Base-by-base conservation (phyloP, 1,140 invertebrate genomes). In the Bicyclus anynana region DNA sequence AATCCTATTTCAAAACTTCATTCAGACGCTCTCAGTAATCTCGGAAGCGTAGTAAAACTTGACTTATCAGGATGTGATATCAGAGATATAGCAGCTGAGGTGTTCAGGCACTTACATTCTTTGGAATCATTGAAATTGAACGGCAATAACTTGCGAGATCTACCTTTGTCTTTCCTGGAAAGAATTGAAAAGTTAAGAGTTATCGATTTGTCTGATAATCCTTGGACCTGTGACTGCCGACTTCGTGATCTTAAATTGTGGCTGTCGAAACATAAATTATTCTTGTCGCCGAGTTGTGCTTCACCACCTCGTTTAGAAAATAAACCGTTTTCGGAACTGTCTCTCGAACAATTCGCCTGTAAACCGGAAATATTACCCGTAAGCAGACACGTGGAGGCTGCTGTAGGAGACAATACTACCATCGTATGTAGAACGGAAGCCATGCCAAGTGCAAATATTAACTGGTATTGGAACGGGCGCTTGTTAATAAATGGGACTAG, bases 161-260 rank as follows among this genome's bases (percentile, higher is more conserved):
- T 97, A 20, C 88, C 93, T 17, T 90, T 93, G 0, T 91, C 91
- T 17, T 95, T 94, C 0, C 92, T 96, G 18, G 93, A 95, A 62
- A 92, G 92, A 4, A 69, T 95, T 7, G 92, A 90, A 50, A 92
- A 93, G 17, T 89, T 97, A 4, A 93, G 95, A 69, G 95, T 94
- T 29, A 93, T 97, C 53, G 95, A 96, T 74, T 84, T 98, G 33
- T 95, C 97, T 63, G 95, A 96, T 53, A 98, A 98, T 88, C 95
- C 95, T 0, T 97, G 96, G 96, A 91, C 93, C 23, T 98, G 97
- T 72, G 96, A 98, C 74, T 98, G 96, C 77, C 92, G 94, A 14
- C 77, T 97, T 50, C 88, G 95, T 16, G 93, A 94, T 53, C 91
- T 96, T 53, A 96, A 97, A 73, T 89, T 94, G 62, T 97, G 96